Evolutionary conservation across 2,888 invertebrate genomes (phyloP).

Genomic region (Nowickia ferox): DNA sequence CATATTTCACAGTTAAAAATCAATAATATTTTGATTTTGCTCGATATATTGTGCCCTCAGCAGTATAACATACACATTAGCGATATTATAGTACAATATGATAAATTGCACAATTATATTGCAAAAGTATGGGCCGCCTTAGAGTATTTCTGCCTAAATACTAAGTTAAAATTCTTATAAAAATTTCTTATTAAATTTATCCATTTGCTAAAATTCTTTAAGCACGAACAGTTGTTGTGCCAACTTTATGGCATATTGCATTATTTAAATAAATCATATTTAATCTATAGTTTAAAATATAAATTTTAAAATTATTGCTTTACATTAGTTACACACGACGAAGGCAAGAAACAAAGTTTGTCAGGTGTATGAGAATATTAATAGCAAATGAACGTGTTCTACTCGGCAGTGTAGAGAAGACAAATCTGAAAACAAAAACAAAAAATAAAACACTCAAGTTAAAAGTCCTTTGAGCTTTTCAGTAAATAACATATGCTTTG

Average conservation of each 20-base stretch:
- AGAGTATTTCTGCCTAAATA: too few relatives aligned
- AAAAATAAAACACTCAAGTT: not conserved
- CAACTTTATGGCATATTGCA: not conserved
- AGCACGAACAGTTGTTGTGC: not conserved
- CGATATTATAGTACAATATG: too few relatives aligned
- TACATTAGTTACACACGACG: not conserved
- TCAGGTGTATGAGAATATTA: slow-evolving; percentile 21
- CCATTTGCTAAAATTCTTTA: not conserved
- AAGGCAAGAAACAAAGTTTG: not conserved
- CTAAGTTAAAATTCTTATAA: too few relatives aligned
- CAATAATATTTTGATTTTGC: too few relatives aligned
- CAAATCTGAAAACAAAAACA: not conserved
- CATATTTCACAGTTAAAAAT: too few relatives aligned
- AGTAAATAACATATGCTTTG: not conserved
- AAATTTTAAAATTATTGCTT: slow-evolving; percentile 38
- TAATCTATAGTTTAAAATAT: slow-evolving; percentile 45
- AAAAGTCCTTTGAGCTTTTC: not conserved
- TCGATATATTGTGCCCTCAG: too few relatives aligned
- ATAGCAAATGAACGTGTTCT: slow-evolving; percentile 30
- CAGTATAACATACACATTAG: too few relatives aligned
- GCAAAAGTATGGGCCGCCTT: too few relatives aligned
- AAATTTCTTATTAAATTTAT: too few relatives aligned
- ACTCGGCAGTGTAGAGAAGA: not conserved
- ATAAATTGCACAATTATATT: too few relatives aligned
- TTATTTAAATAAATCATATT: slow-evolving; percentile 45